A percentile compares a stretch with the other conserved stretches of the same genome.
Evolutionary conservation across 2,113 vertebrate genomes (phyloP).

Genomic region (Myrmecobius fasciatus): DNA sequence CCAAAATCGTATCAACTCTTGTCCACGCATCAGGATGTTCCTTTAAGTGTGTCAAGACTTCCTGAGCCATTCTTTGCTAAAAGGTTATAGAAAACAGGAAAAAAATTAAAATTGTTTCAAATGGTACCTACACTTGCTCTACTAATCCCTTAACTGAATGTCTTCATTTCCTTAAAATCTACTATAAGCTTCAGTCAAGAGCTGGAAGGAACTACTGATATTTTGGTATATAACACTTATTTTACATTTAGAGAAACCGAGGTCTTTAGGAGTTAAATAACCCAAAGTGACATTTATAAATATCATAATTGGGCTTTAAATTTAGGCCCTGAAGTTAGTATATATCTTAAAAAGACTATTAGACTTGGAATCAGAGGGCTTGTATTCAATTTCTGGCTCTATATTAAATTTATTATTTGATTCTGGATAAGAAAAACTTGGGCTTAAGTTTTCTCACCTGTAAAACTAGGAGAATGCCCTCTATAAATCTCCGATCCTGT

Average conservation of each 20-base stretch:
- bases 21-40: slow-evolving; percentile 99
- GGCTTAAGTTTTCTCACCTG: neutral
- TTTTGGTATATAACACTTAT: neutral
- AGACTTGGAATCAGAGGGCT: too few species aligned
- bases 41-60: slow-evolving; percentile 98
- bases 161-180: neutral
- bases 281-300: neutral
- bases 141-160: neutral
- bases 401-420: too few species aligned
- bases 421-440: neutral
- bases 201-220: neutral
- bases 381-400: too few species aligned
- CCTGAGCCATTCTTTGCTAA: slow-evolving; percentile 98
- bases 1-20: slow-evolving; percentile 98
- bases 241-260: neutral
- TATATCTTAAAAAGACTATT: neutral
- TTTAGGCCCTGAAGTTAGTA: neutral
- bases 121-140: neutral
- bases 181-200: neutral
- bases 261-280: neutral
- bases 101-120: slow-evolving; percentile 48
- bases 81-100: slow-evolving; percentile 63
- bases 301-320: neutral
- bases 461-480: neutral
- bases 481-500: neutral